Percentiles rank a stretch among this genome's conserved stretches.
These are phyloP conservation scores for Karalla daura DNA, from an alignment of 2,797 vertebrate species.

Conservation along the genomic window DNA sequence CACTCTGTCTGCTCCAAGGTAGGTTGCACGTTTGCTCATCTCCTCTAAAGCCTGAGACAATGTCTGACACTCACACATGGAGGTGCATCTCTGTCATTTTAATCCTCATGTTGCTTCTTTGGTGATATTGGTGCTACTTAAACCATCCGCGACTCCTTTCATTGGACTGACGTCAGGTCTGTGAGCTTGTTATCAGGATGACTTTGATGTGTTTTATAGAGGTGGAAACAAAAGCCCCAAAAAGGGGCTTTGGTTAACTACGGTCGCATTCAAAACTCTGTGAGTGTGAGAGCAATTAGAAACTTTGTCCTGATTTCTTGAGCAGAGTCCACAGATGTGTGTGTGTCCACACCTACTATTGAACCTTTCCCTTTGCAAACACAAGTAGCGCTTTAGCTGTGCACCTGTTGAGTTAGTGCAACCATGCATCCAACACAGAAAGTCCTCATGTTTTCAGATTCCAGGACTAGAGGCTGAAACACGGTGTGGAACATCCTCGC, in stretches of 20 bases:
- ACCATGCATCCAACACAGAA: not conserved
- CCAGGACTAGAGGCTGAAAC: not conserved
- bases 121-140: not conserved
- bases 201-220: not conserved
- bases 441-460: not conserved
- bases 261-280: not conserved
- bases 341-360: slow-evolving; percentile 17
- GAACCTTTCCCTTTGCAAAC: slow-evolving; percentile 53
- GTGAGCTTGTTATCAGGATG: not conserved
- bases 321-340: too few species aligned
- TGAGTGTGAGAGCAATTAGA: too few species aligned
- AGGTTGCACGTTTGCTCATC: slow-evolving; percentile 4
- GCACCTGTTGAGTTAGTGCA: slow-evolving; percentile 18
- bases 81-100: not conserved
- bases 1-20: slow-evolving; percentile 50
- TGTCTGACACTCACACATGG: not conserved
- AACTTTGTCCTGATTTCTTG: too few species aligned
- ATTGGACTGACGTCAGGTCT: not conserved
- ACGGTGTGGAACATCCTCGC: not conserved
- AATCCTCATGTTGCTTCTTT: not conserved
- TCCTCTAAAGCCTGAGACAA: not conserved
- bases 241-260: too few species aligned
- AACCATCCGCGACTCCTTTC: not conserved
- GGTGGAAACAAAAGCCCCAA: not conserved
- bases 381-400: slow-evolving; percentile 8